Percentiles rank a stretch among this genome's conserved stretches.
Evolutionary conservation across 1,140 invertebrate genomes (phyloP).

Genomic region (Drosophila nasuta): DNA sequence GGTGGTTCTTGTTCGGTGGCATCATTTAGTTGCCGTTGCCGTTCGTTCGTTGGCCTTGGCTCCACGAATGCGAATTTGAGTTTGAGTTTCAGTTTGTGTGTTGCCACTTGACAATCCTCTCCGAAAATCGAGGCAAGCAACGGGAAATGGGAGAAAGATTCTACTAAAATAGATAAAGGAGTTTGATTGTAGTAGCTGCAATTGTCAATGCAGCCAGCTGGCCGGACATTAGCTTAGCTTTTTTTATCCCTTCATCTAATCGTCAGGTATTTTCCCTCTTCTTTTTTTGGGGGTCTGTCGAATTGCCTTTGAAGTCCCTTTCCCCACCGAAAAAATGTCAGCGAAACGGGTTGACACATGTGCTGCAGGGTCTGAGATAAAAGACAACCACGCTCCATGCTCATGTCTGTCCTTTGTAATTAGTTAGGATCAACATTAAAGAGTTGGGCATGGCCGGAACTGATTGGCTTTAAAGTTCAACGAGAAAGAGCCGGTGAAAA

Average conservation of each 20-base stretch:
- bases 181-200: slow-evolving; percentile 12
- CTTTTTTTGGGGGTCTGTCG: slow-evolving; percentile 12
- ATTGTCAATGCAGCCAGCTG: slow-evolving; percentile 40
- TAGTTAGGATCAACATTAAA: slow-evolving; percentile 13
- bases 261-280: slow-evolving; percentile 1
- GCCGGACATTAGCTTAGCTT: slow-evolving; percentile 1
- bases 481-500: not conserved
- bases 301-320: slow-evolving; percentile 40
- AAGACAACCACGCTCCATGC: not conserved
- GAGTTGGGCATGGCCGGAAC: not conserved
- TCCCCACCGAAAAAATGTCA: not conserved
- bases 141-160: not conserved
- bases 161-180: not conserved
- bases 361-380: not conserved
- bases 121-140: not conserved
- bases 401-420: not conserved
- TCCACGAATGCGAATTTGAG: not conserved
- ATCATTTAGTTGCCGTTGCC: not conserved
- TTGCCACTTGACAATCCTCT: slow-evolving; percentile 20
- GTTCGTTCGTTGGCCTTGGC: slow-evolving; percentile 38
- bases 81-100: not conserved
- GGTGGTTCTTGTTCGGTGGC: slow-evolving; percentile 6
- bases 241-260: not conserved
- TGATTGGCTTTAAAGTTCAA: not conserved
- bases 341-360: slow-evolving; percentile 26